These are phyloP conservation scores for Misgurnus mizolepis DNA, from an alignment of 2,113 vertebrate species.

Conservation along the genomic window DNA sequence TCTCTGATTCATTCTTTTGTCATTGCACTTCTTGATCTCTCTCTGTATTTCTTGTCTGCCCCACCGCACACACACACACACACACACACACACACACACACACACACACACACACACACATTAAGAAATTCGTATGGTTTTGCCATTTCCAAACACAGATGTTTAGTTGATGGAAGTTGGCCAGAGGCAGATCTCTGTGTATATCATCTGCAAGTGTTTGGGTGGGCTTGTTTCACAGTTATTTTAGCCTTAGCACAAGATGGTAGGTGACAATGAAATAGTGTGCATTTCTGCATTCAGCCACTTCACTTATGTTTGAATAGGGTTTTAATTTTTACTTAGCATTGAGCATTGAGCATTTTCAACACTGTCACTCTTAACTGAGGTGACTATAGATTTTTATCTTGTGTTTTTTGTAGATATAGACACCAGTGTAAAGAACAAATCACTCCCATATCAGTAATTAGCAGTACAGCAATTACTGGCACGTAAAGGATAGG, in stretches of 20 bases:
- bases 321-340: too few relatives aligned
- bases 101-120: background rate
- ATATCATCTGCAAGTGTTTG: background rate
- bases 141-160: constrained; percentile 17
- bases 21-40: too few relatives aligned
- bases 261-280: background rate
- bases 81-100: background rate
- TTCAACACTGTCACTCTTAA: too few relatives aligned
- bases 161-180: constrained; percentile 27
- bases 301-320: background rate
- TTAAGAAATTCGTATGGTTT: constrained; percentile 21
- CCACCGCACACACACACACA: background rate
- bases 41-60: background rate
- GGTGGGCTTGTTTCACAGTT: background rate
- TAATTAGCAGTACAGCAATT: too few relatives aligned
- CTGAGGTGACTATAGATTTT: background rate
- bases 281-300: background rate
- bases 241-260: background rate
- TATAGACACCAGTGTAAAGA: background rate
- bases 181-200: constrained; percentile 22
- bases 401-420: background rate
- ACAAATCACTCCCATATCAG: too few relatives aligned
- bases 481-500: too few relatives aligned
- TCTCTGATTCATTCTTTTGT: background rate
- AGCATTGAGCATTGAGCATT: too few relatives aligned